These are phyloP conservation scores for Salarias fasciatus DNA, from an alignment of 2,797 vertebrate species.

Conservation along the genomic window DNA sequence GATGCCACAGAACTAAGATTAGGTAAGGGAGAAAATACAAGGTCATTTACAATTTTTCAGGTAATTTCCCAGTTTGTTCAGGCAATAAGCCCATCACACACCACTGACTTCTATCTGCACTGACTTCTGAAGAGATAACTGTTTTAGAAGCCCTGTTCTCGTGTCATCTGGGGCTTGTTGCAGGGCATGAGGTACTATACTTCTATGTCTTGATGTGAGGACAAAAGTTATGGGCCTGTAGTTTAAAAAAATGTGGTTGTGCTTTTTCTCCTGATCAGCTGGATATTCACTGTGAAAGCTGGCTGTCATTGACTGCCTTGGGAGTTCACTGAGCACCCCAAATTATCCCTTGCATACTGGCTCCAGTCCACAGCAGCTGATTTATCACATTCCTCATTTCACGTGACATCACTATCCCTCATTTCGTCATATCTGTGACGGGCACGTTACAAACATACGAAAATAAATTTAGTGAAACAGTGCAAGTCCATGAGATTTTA, in stretches of 20 bases:
- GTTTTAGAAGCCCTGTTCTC: slow-evolving; percentile 17
- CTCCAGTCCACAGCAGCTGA: slow-evolving; percentile 33
- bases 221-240: slow-evolving; percentile 24
- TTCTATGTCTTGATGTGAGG: slow-evolving; percentile 36
- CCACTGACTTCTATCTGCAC: slow-evolving; percentile 26
- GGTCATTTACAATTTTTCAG: slow-evolving; percentile 16
- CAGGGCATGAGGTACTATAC: slow-evolving; percentile 3
- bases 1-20: slow-evolving; percentile 10
- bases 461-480: slow-evolving; percentile 14
- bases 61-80: slow-evolving; percentile 44
- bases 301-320: slow-evolving; percentile 50
- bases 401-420: slow-evolving; percentile 31
- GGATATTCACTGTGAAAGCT: slow-evolving; percentile 54
- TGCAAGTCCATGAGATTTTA: background rate
- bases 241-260: slow-evolving; percentile 31
- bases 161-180: slow-evolving; percentile 23
- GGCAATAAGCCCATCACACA: slow-evolving; percentile 31
- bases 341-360: slow-evolving; percentile 52
- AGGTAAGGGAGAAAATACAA: slow-evolving; percentile 11
- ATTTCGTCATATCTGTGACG: slow-evolving; percentile 36
- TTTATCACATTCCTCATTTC: slow-evolving; percentile 51
- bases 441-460: no score
- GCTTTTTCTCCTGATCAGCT: slow-evolving; percentile 71
- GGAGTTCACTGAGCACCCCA: slow-evolving; percentile 41
- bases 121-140: slow-evolving; percentile 21